phyloP scores from a whole-genome alignment of 2,113 vertebrate genomes.

The Planiliza haematocheilus region DNA sequence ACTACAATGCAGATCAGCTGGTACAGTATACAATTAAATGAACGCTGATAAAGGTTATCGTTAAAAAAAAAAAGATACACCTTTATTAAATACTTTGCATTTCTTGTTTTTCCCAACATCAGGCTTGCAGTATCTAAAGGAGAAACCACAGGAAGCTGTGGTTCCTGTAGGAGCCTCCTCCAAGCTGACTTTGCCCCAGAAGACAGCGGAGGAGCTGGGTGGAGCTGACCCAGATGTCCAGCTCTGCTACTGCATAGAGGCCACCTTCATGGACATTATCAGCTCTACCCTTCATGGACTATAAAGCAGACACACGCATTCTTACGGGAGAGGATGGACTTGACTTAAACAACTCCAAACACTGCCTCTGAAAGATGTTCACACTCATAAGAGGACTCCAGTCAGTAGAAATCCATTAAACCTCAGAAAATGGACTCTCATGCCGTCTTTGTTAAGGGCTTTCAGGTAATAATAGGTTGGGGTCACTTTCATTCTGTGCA shows the following conservation, averaged over 20 bases:
- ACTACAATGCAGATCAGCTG: no score
- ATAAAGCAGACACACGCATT: constrained; percentile 31
- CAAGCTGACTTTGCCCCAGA: constrained; percentile 81
- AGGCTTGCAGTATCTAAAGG: constrained; percentile 94
- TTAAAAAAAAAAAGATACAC: no score
- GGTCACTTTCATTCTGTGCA: constrained; percentile 1
- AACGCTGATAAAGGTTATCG: no score
- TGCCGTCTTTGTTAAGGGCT: constrained; percentile 26
- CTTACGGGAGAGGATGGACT: neutral
- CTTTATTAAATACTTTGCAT: no score
- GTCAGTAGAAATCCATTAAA: constrained; percentile 12
- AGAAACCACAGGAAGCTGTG: constrained; percentile 84
- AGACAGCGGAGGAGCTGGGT: constrained; percentile 81
- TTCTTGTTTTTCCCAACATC: neutral
- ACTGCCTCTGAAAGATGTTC: constrained; percentile 10
- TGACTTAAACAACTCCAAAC: constrained; percentile 6
- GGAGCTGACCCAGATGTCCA: constrained; percentile 92
- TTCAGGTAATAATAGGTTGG: neutral
- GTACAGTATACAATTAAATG: no score
- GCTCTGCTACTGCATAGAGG: constrained; percentile 95
- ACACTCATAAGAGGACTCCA: constrained; percentile 7
- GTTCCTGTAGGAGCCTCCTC: constrained; percentile 67
- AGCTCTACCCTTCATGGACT: constrained; percentile 88
- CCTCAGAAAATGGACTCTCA: neutral
- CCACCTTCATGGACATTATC: constrained; percentile 95